Conservation (phyloP, 2,888 invertebrate genomes). For the Eumerus sabulonum region DNA sequence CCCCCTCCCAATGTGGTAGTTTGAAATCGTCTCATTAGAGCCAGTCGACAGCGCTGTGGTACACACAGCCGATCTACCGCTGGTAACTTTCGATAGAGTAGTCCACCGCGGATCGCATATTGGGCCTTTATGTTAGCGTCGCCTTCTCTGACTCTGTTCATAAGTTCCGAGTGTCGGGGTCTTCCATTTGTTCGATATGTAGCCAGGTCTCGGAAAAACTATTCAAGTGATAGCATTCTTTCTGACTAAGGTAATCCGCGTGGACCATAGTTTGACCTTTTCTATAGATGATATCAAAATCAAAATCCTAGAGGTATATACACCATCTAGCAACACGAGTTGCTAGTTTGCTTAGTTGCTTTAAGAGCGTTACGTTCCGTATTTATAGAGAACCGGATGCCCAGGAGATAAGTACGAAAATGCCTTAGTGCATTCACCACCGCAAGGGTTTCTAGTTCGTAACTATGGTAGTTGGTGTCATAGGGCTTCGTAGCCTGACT, state of each 20-base stretch:
- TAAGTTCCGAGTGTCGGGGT: constrained; percentile 12
- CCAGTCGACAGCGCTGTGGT: constrained; percentile 2
- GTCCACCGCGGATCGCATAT: constrained; percentile 3
- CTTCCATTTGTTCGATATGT: constrained; percentile 13
- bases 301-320: constrained; percentile 43
- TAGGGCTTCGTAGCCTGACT: constrained; percentile 38
- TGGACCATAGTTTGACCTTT: constrained; percentile 39
- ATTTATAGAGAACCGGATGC: not conserved
- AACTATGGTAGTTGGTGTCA: constrained; percentile 33
- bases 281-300: constrained; percentile 37
- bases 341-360: constrained; percentile 24
- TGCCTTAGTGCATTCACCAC: constrained; percentile 22
- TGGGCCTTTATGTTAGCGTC: constrained; percentile 11
- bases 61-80: constrained; percentile 8
- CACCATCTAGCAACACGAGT: constrained; percentile 41
- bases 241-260: constrained; percentile 43
- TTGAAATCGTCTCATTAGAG: constrained; percentile 18
- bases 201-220: constrained; percentile 31
- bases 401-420: constrained; percentile 18
- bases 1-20: constrained; percentile 29
- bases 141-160: constrained; percentile 10
- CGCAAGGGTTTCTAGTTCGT: constrained; percentile 24
- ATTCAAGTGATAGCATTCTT: constrained; percentile 13
- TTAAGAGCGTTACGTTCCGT: constrained; percentile 25
- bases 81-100: constrained; percentile 9